Base-by-base conservation (phyloP, 2,888 invertebrate genomes). In the Lasioglossum pauxillum region DNA sequence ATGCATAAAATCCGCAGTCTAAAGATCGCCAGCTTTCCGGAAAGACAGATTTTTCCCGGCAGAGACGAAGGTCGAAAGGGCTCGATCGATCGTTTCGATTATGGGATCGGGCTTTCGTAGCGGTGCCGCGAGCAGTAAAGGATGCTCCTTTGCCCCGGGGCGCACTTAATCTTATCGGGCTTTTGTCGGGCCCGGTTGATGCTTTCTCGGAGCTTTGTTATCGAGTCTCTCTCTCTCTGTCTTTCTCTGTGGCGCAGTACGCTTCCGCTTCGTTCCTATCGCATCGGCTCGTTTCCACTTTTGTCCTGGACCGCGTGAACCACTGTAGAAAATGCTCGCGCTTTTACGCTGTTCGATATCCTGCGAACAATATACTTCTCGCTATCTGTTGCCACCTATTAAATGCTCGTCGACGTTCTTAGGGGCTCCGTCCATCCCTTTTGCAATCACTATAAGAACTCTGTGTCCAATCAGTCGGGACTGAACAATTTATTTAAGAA, bases 121-220 rank as follows among this genome's bases (percentile, higher is more conserved):
- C 60, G 75, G 75, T 23, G 74, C 71, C 74, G 73, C 75, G 19
- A 79, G 75, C 60, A 49, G 69, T 81, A 82, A 79, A 84, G 76
- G 89, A 88, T 82, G 81, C 83, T 86, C 84, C 83, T 79, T 86
- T 75, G 83, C 84, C 85, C 80, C 75, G 78, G 57, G 76, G 79
- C 78, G 86, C 82, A 88, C 84, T 90, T 91, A 90, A 90, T 90
- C 90, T 90, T 91, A 90, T 90, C 90, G 83, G 76, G 89, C 89
- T 90, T 91, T 91, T 88, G 89, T 91, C 90, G 90, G 87, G 64
- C 73, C 14, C 75, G 88, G 79, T 83, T 78, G 90, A 91, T 91
- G 91, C 91, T 88, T 89, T 85, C 89, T 83, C 85, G 83, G 73
- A 88, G 89, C 87, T 89, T 85, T 88, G 82, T 90, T 87, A 91